Base-by-base conservation (phyloP, 2,888 invertebrate genomes). In the Dusona sp. region DNA sequence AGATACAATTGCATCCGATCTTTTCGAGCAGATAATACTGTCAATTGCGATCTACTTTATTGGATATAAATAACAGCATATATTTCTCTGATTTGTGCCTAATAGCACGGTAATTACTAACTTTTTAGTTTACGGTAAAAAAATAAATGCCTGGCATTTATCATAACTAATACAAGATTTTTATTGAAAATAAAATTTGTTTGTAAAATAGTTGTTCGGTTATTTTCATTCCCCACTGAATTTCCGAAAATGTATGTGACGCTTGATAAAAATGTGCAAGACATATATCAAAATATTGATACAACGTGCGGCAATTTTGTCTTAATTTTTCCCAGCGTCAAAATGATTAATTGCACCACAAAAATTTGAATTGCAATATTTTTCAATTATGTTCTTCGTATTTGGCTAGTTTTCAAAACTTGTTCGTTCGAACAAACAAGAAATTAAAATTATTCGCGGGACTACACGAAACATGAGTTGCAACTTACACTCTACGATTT, bases 21-120 rank as follows among this genome's bases (percentile, higher is more conserved):
- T 68, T 72, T 65, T 25, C 51, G 25, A 68, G 84, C 73, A 78
- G 64, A 85, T 79, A 61, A 70, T 78, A 79, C 70, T 72, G 74
- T 78, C 75, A 48, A 84, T 61, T 79, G 70, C 75, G 75, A 82
- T 85, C 75, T 74, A 79, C 85, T 70, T 77, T 82, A 67, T n/a
- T 61, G 29, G 38, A 61, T 67, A 77, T 25, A n/a, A 61, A 25
- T n/a, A 42, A 36, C 29, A 13, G 22, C 11, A 36, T 45, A 36
- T 45, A 65, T 48, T 64, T n/a, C 19, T 29, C 25, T 25, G 42
- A 38, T n/a, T 38, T 38, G 36, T 38, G 38, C 22, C 29, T 25
- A 42, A 29, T 38, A 38, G 25, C 65, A 9, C 38, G n/a, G n/a
- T 8, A 8, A 25, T 61, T 61, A 29, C 2, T 25, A 36, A 36